phyloP scores from a whole-genome alignment of 2,888 invertebrate species.

The Ennomos quercinarius region DNA sequence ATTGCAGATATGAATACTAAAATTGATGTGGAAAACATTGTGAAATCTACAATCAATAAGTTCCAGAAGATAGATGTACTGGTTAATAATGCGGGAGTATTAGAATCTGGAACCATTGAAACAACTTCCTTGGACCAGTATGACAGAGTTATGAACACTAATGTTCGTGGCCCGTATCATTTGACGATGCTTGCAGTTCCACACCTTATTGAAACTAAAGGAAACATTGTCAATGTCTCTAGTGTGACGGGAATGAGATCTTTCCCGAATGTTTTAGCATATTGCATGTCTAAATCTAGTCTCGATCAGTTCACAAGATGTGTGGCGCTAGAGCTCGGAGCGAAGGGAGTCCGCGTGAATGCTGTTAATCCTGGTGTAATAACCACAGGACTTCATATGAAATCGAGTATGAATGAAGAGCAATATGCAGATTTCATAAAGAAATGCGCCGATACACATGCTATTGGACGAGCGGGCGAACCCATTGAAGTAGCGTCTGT shows the following conservation, averaged over 20 bases:
- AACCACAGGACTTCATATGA: slow-evolving; percentile 93
- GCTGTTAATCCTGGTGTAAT: slow-evolving; percentile 97
- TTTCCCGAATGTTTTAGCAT: slow-evolving; percentile 95
- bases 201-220: slow-evolving; percentile 91
- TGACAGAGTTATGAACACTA: slow-evolving; percentile 94
- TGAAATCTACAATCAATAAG: slow-evolving; percentile 88
- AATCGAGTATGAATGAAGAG: slow-evolving; percentile 91
- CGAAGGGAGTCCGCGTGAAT: slow-evolving; percentile 93
- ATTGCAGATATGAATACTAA: slow-evolving; percentile 89
- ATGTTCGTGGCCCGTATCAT: slow-evolving; percentile 91
- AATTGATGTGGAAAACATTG: slow-evolving; percentile 87
- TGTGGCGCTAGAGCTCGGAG: slow-evolving; percentile 92
- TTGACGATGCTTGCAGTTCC: slow-evolving; percentile 94
- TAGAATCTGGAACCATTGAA: slow-evolving; percentile 93
- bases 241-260: slow-evolving; percentile 95
- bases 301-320: slow-evolving; percentile 97
- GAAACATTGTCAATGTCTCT: slow-evolving; percentile 96
- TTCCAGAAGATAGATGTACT: slow-evolving; percentile 90
- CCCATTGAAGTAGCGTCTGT: slow-evolving; percentile 94
- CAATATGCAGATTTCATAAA: slow-evolving; percentile 93
- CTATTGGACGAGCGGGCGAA: slow-evolving; percentile 93
- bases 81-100: slow-evolving; percentile 95
- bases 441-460: slow-evolving; percentile 93
- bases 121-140: slow-evolving; percentile 92
- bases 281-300: slow-evolving; percentile 96